phyloP scores from a whole-genome alignment of 2,888 invertebrate species.

The Watsonalla binaria region DNA sequence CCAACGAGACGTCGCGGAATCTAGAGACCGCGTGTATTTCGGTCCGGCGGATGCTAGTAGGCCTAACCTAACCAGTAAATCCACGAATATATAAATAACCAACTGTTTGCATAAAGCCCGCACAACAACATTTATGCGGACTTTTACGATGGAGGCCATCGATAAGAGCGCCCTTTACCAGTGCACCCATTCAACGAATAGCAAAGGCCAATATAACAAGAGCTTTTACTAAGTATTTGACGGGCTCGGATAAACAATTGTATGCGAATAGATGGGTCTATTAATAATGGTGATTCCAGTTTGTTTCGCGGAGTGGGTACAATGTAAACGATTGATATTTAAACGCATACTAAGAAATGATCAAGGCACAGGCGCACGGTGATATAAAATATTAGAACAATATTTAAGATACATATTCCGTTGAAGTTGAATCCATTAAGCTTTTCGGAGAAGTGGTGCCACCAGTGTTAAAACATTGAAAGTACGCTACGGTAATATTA shows the following conservation, averaged over 20 bases:
- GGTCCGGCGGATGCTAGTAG: constrained; percentile 64
- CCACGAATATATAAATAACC: constrained; percentile 64
- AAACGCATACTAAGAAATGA: constrained; percentile 32
- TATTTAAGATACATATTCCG: background rate
- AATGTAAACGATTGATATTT: constrained; percentile 32
- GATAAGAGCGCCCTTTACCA: constrained; percentile 51
- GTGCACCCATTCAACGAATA: constrained; percentile 39
- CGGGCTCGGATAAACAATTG: background rate
- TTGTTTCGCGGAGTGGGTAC: constrained; percentile 19
- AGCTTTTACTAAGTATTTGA: background rate
- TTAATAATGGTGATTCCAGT: constrained; percentile 12
- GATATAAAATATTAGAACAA: constrained; percentile 26
- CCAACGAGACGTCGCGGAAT: constrained; percentile 75
- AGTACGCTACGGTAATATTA: background rate
- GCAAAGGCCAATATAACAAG: constrained; percentile 3
- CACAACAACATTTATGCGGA: constrained; percentile 42
- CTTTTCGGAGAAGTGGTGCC: background rate
- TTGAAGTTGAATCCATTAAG: background rate
- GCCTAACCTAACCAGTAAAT: constrained; percentile 60
- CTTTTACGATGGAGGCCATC: constrained; percentile 48
- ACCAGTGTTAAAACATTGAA: background rate
- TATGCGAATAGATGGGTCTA: constrained; percentile 10
- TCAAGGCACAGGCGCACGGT: constrained; percentile 15
- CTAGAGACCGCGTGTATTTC: constrained; percentile 66
- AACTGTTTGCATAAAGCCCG: constrained; percentile 42